Evolutionary conservation across 2,888 invertebrate species (phyloP), one percentile per base, ranked within the genome.

Genomic region (Sinhomidia bicolor): DNA sequence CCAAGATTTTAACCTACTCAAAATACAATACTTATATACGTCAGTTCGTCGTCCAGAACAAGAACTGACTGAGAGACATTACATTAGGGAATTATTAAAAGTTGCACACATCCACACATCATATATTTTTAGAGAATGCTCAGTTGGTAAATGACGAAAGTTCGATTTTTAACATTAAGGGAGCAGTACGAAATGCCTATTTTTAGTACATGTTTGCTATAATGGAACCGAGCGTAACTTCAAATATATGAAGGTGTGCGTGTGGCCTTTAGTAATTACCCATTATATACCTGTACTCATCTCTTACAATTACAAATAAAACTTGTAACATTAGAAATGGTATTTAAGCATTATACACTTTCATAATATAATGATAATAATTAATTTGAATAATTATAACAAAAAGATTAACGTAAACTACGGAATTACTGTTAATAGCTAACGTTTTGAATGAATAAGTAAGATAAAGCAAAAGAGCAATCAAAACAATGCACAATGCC

Each of bases 1-100:
- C 32, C 36, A 76, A 47, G n/a, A 51, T 81, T 26, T 51, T 82
- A 88, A 9, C 54, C 65, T 88, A 88, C 78, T 88, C 74, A 76
- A 82, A 87, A 88, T 62, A 81, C 87, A 87, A 81, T 87, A 82
- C 88, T 88, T 76, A 51, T 36, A 47, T 65, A n/a, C n/a, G 29
- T 81, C 60, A 54, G 71, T 78, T 82, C 65, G 5, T 76, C 68
- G 20, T 51, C 12, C 41, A 36, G n/a, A 86, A 87, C 44, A 36
- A 44, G 74, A 57, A 54, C 76, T 76, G 84, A 76, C 76, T 76
- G 84, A 76, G 60, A 85, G 54, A 76, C 12, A 60, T 60, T n/a
- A n/a, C n/a, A n/a, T n/a, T n/a, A n/a, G n/a, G n/a, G n/a, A n/a
- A n/a, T n/a, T n/a, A n/a, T n/a, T n/a, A n/a, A n/a, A n/a, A n/a